A percentile compares a stretch with the other conserved stretches of the same genome.
phyloP scores from a whole-genome alignment of 2,888 invertebrate species.

The Xestobium rufovillosum region DNA sequence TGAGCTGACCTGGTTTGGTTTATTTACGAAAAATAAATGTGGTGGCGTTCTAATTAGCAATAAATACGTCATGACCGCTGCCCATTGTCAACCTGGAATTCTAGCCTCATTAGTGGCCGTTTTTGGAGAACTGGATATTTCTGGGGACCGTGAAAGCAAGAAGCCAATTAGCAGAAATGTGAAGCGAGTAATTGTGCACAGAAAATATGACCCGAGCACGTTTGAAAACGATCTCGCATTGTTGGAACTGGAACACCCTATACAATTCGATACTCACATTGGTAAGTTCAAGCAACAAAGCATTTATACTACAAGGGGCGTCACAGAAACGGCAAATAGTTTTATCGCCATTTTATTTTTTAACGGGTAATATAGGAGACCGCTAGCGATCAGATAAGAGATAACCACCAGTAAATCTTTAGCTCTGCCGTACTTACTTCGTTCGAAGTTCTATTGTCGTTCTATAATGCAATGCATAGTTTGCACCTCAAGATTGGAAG shows the following conservation, averaged over 20 bases:
- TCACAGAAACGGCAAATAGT: too few species aligned
- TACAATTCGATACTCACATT: constrained; percentile 79
- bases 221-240: constrained; percentile 89
- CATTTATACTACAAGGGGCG: too few species aligned
- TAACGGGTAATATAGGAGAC: too few species aligned
- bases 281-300: constrained; percentile 53
- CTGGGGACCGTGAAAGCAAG: constrained; percentile 71
- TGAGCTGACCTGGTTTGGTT: constrained; percentile 87
- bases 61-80: constrained; percentile 83
- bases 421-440: too few species aligned
- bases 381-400: too few species aligned
- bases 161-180: constrained; percentile 77
- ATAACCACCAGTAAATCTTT: too few species aligned
- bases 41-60: constrained; percentile 88
- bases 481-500: too few species aligned
- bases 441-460: too few species aligned
- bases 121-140: constrained; percentile 85
- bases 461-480: too few species aligned
- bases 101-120: constrained; percentile 87
- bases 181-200: constrained; percentile 77
- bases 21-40: constrained; percentile 92
- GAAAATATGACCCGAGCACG: constrained; percentile 82
- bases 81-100: constrained; percentile 92
- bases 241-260: constrained; percentile 73
- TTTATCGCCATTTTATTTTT: too few species aligned